Base-by-base conservation (phyloP, 2,888 invertebrate species). In the Molanna angustata region DNA sequence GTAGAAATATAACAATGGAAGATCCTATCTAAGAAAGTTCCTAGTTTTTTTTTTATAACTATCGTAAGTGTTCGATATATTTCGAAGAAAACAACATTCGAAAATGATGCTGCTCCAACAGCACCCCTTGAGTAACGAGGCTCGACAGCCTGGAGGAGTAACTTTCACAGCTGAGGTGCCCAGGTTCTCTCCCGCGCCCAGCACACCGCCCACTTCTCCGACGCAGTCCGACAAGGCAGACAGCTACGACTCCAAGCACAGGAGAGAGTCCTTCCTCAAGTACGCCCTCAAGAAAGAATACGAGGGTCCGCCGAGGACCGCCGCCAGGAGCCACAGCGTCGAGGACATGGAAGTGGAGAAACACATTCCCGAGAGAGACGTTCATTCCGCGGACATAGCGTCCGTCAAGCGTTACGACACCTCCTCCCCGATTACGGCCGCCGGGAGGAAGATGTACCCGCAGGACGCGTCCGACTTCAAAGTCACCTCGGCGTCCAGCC, bases 381-480 rank as follows among this genome's bases (percentile, higher is more conserved):
- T 45, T 20, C 54, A 42, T 32, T 59, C 60, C 16, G 59, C 56
- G n/a, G 52, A 50, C 19, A 39, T 55, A n/a, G 43, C 47, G 16
- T 22, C 31, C 18, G 43, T 48, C 13, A 48, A 45, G 19, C 44
- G 41, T 21, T 39, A 47, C 22, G 40, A 45, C 19, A 54, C 54
- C 32, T 44, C 55, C 39, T 35, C 54, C 37, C 41, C 56, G 1
- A 27, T 55, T 13, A 76, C 77, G 55, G 67, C 76, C 64, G 77
- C 78, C 48, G 77, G 76, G 42, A 67, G 78, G 69, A 77, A 78
- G 65, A 75, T 70, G 55, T 78, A 77, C 66, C 78, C 77, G 70
- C 72, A 61, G 65, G 56, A 52, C 52, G 58, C 59, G 57, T 35
- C 48, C 2, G 49, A 43, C 6, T 42, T 35, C 31, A 43, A 43